Base-by-base conservation (phyloP, 2,888 invertebrate species). In the Prosopocoilus inquinatus region DNA sequence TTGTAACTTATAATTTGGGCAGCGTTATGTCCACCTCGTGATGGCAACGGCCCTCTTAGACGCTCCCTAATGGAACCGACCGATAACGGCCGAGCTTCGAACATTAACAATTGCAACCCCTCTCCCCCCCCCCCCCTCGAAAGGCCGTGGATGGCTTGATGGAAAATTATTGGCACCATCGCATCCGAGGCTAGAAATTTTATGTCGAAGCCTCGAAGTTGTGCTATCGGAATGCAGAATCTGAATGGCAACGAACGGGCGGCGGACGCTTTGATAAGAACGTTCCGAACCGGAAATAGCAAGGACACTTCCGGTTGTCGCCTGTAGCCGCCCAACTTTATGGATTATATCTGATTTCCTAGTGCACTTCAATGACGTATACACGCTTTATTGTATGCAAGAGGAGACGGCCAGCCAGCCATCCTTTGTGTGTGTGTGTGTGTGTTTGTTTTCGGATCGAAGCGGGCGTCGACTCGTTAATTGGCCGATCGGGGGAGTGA, bases 1-100 rank as follows among this genome's bases (percentile, higher is more conserved):
- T 66, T 68, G 70, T 73, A 73, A 73, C 67, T 73, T 73, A 73
- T 73, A 72, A 73, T 73, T 73, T 73, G 69, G 67, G 58, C 65
- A 68, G 61, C 68, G 68, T 70, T 71, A 70, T 65, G 68, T 68
- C 64, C 63, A 57, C 62, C 61, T 62, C 61, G 56, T 61, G 62
- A 64, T 64, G 66, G 55, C 60, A 50, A 53, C 48, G 57, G 47
- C 53, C 39, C 50, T 55, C 50, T 45, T 44, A 44, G 48, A 34
- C 28, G 33, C 43, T 47, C 50, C 55, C 55, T 56, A 56, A 56
- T 56, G 55, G 55, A 56, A 47, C 50, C 51, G 55, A 56, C 55
- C 46, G 55, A 56, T 56, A 56, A 56, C 50, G 55, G 47, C 43
- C 55, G 38, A 38, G 20, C 51, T 59, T 61, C 53, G 61, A 58